Conservation (phyloP, 2,888 invertebrate genomes). For the Leptinotarsa peninsularis region DNA sequence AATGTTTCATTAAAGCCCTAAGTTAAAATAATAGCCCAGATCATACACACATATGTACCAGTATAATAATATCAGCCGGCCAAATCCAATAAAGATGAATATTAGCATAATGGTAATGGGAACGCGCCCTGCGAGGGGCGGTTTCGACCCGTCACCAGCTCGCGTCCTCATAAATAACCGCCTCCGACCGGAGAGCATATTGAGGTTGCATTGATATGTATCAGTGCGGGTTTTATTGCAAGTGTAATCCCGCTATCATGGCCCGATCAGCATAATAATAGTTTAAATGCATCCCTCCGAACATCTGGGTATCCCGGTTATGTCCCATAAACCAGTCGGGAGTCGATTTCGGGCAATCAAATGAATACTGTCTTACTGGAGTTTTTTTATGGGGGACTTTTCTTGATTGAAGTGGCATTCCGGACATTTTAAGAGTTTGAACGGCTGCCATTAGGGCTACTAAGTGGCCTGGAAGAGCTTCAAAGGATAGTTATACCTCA, state of each 20-base stretch:
- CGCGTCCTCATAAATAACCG: constrained; percentile 62
- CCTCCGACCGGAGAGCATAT: constrained; percentile 32
- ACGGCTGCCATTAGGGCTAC: neutral
- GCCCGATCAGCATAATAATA: constrained; percentile 68
- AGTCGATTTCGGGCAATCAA: constrained; percentile 26
- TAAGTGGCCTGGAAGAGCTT: neutral
- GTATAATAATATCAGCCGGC: constrained; percentile 49
- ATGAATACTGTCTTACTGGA: constrained; percentile 24
- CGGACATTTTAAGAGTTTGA: neutral
- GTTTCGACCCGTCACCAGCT: constrained; percentile 59
- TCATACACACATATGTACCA: constrained; percentile 55
- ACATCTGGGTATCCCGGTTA: constrained; percentile 59
- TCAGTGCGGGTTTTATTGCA: constrained; percentile 67
- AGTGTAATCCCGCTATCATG: constrained; percentile 67
- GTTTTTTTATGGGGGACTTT: constrained; percentile 19
- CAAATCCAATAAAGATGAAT: constrained; percentile 56
- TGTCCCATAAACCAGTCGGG: constrained; percentile 24
- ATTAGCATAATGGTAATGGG: constrained; percentile 57
- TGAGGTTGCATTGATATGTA: constrained; percentile 67
- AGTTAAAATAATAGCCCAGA: constrained; percentile 53
- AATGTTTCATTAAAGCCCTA: constrained; percentile 53
- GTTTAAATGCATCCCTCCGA: constrained; percentile 62
- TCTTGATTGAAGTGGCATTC: constrained; percentile 9
- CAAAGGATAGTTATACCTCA: neutral
- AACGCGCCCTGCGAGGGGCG: constrained; percentile 52